A percentile compares a stretch with the other conserved stretches of the same genome.
These are phyloP conservation scores for Cephalopachus bancanus DNA, from an alignment of 2,797 vertebrate species.

Conservation along the genomic window DNA sequence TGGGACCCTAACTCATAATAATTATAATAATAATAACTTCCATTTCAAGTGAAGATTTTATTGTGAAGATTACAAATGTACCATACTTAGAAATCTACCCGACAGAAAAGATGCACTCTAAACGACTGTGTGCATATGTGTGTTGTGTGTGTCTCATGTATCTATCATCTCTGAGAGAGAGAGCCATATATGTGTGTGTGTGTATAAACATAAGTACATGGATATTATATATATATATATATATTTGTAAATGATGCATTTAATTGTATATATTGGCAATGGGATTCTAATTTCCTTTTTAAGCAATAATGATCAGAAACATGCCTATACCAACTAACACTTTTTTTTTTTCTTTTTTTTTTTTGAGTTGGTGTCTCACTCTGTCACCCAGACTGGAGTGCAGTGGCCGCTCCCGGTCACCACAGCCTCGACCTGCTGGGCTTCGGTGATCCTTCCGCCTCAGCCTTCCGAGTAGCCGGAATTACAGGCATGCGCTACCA, in stretches of 20 bases:
- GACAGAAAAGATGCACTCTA: not conserved
- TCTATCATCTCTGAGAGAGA: not conserved
- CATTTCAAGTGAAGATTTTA: not conserved
- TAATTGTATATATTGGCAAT: not conserved
- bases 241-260: too few relatives aligned
- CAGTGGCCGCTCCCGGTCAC: too few relatives aligned
- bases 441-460: too few relatives aligned
- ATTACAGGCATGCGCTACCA: too few relatives aligned
- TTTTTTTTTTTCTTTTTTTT: not conserved
- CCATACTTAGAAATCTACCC: not conserved
- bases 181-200: not conserved
- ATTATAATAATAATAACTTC: too few relatives aligned
- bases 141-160: too few relatives aligned
- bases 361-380: too few relatives aligned
- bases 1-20: too few relatives aligned
- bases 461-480: too few relatives aligned
- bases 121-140: not conserved
- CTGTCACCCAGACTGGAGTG: too few relatives aligned
- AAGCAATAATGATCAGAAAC: not conserved
- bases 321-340: rapidly evolving
- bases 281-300: not conserved
- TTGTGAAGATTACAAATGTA: not conserved
- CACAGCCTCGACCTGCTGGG: too few relatives aligned
- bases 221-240: not conserved
- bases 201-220: not conserved